Evolutionary conservation across 2,888 invertebrate genomes (phyloP), one percentile per base, ranked within the genome.

Genomic region (Bembecia ichneumoniformis): DNA sequence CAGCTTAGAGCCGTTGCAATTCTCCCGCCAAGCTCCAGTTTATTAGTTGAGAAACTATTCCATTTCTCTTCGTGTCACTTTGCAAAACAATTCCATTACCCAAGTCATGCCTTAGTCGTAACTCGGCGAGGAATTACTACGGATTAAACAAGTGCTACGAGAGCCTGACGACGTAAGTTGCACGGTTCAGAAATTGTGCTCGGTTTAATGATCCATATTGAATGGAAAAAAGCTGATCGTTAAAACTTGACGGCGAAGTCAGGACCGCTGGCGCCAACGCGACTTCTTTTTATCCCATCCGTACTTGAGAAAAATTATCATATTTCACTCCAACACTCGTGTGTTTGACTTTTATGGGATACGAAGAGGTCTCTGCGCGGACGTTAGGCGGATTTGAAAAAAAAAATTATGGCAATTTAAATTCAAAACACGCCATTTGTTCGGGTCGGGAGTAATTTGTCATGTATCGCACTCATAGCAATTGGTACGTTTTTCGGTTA

Each of bases 181-280:
- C 40, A 9, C 9, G 28, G 40, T 13, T 11, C 11, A 40, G 58
- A 73, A 70, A 74, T 72, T 71, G 64, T 65, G 66, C 69, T 66
- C 71, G 73, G 74, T 73, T 74, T 70, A 74, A 74, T 74, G 70
- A 69, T 66, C 72, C 68, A 71, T 77, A 77, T 73, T 69, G 72
- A 69, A 62, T 65, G 65, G 65, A 70, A 77, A 76, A 82, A 82
- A 82, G 81, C 68, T 58, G 70, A 68, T 70, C 70, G 64, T 71
- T 74, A 71, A 68, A 65, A 68, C 65, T 64, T 62, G 65, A 65
- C 60, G 63, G 60, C 11, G 2, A n/a, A 34, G 62, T 62, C 71
- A 76, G 74, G 79, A 73, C 74, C 75, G 75, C 74, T 70, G 82
- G 82, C 82, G 81, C 82, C 82, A 59, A 64, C 60, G 62, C 63